These are phyloP conservation scores for Pomacea maculata DNA, from an alignment of 1,140 invertebrate species.

Conservation along the genomic window DNA sequence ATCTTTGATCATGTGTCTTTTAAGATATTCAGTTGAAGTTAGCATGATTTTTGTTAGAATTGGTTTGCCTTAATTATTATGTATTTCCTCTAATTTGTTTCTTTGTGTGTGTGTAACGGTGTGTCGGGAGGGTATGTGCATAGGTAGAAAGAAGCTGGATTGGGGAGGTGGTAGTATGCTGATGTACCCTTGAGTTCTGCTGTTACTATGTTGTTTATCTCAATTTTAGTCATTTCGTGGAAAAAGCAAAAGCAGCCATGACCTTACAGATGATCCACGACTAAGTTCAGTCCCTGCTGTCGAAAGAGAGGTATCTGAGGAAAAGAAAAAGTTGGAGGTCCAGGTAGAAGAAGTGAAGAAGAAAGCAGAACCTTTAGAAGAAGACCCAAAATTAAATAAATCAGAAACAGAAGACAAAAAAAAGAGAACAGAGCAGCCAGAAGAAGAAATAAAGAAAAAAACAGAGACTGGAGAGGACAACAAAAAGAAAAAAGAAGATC, in stretches of 20 bases:
- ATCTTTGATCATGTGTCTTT: background rate
- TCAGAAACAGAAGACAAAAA: conserved; percentile 7
- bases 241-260: conserved; percentile 90
- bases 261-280: conserved; percentile 89
- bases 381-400: conserved; percentile 18
- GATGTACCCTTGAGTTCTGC: background rate
- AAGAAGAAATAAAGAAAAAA: conserved; percentile 5
- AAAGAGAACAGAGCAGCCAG: background rate
- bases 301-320: conserved; percentile 35
- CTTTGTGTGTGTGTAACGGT: no score
- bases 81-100: no score
- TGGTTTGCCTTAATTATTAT: background rate
- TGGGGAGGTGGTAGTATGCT: background rate
- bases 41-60: background rate
- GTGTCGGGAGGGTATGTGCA: background rate
- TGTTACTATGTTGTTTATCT: background rate
- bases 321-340: conserved; percentile 1
- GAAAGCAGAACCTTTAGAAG: conserved; percentile 17
- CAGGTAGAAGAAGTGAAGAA: conserved; percentile 27
- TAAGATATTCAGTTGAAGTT: background rate
- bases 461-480: background rate
- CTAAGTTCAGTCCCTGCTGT: conserved; percentile 71
- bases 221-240: conserved; percentile 61
- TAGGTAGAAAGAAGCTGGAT: no score
- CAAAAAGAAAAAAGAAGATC: conserved; percentile 1